These are phyloP conservation scores for Dolichotis patagonum DNA, from an alignment of 2,113 vertebrate species.

Conservation along the genomic window DNA sequence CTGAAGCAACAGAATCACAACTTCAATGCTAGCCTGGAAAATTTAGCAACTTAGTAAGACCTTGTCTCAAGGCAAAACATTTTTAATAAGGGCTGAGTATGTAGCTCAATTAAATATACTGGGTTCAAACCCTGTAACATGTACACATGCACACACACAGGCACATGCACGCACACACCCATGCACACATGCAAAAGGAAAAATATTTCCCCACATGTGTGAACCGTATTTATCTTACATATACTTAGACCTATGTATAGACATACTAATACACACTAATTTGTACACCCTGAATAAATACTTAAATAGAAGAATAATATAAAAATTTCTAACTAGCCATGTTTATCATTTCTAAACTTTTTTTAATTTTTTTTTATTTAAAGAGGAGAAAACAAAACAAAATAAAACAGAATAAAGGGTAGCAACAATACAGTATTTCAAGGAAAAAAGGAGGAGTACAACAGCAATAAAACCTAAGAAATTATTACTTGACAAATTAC, in stretches of 20 bases:
- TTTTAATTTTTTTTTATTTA: too few relatives aligned
- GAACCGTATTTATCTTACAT: neutral
- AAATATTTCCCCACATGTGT: neutral
- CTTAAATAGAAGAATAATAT: neutral
- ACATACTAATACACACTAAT: neutral
- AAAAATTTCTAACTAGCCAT: neutral
- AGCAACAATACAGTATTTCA: too few relatives aligned
- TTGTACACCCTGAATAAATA: constrained; percentile 12
- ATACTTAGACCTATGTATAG: neutral
- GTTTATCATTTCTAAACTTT: too few relatives aligned
- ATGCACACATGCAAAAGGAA: neutral
- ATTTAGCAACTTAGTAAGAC: neutral
- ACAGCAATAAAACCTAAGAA: too few relatives aligned
- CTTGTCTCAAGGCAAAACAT: neutral
- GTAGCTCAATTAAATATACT: neutral
- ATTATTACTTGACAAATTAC: too few relatives aligned
- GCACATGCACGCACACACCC: neutral
- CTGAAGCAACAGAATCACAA: neutral
- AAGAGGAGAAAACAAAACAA: too few relatives aligned
- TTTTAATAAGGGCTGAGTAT: neutral
- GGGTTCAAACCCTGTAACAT: neutral
- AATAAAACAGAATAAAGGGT: too few relatives aligned
- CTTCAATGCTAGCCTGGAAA: neutral
- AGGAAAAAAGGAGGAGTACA: too few relatives aligned
- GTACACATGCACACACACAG: too few relatives aligned